Evolutionary conservation across 2,113 vertebrate genomes (phyloP).

Genomic region (Paradoxurus hermaphroditus): DNA sequence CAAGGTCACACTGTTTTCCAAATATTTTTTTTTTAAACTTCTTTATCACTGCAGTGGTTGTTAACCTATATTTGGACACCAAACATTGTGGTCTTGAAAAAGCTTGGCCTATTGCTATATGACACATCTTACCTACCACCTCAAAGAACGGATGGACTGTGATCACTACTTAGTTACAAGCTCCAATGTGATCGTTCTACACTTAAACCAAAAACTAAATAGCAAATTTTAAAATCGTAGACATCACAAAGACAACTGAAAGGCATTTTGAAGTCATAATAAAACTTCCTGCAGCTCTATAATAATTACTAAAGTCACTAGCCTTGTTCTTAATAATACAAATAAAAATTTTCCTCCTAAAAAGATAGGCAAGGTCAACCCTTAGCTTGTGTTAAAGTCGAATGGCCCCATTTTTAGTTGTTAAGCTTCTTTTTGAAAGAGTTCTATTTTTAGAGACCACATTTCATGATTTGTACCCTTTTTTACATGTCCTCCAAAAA

Average conservation of each 20-base stretch:
- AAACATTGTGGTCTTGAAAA: neutral
- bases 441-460: neutral
- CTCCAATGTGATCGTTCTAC: neutral
- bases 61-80: neutral
- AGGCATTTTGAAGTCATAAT: neutral
- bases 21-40: neutral
- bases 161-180: neutral
- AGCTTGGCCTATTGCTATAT: accelerated
- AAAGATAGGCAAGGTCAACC: neutral
- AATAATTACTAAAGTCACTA: neutral
- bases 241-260: neutral
- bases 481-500: neutral
- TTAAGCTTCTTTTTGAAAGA: neutral
- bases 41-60: neutral
- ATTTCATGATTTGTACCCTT: neutral
- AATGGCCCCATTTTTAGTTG: neutral
- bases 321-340: neutral
- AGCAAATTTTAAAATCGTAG: neutral
- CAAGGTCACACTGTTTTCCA: neutral
- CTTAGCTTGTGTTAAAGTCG: neutral
- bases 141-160: neutral
- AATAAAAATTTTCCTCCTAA: neutral
- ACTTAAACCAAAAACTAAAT: neutral
- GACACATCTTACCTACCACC: neutral
- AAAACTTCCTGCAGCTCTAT: neutral